Evolutionary conservation across 2,113 vertebrate genomes (phyloP).

Genomic region (Ginglymostoma cirratum): DNA sequence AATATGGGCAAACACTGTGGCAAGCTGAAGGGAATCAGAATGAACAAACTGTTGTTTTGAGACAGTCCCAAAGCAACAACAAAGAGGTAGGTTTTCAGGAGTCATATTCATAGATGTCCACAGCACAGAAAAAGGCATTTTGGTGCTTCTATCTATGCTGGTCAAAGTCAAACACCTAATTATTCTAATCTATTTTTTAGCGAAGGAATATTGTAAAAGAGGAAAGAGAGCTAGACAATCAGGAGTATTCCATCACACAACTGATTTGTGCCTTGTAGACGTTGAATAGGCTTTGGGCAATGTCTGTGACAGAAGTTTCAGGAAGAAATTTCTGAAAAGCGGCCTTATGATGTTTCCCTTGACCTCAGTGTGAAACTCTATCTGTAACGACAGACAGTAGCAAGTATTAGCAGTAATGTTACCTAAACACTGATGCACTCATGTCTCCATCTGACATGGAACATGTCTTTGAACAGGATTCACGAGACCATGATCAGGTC

Average conservation of each 20-base stretch:
- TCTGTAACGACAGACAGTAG: neutral
- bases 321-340: constrained; percentile 39
- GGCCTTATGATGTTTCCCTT: constrained; percentile 58
- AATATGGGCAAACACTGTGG: neutral
- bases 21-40: too few species aligned
- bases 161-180: too few species aligned
- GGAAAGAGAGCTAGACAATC: too few species aligned
- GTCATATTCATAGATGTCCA: too few species aligned
- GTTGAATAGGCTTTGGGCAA: too few species aligned
- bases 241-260: too few species aligned
- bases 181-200: too few species aligned
- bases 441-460: neutral
- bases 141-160: too few species aligned
- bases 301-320: neutral
- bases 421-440: neutral
- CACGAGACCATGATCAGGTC: neutral
- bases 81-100: neutral
- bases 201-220: neutral
- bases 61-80: neutral
- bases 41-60: neutral
- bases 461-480: too few species aligned
- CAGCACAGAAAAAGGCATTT: too few species aligned
- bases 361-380: constrained; percentile 40
- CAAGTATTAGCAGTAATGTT: neutral
- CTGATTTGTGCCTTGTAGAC: too few species aligned